A percentile compares a stretch with the other conserved stretches of the same genome.
Evolutionary conservation across 2,888 invertebrate genomes (phyloP).

Genomic region (Standfussiana lucernea): DNA sequence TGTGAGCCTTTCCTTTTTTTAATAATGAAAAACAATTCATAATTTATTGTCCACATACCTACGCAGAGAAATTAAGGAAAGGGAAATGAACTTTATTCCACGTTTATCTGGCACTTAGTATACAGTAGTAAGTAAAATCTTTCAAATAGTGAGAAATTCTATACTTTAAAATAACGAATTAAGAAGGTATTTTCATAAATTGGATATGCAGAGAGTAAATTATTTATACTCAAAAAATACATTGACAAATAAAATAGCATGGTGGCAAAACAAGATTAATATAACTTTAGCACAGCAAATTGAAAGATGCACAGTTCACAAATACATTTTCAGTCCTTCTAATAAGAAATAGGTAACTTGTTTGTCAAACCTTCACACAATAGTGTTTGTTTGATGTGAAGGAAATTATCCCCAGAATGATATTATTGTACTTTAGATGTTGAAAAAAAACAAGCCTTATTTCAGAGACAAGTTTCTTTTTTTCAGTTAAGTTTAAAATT

Average conservation of each 20-base stretch:
- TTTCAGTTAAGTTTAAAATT: background rate
- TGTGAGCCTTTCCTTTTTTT: too few species aligned
- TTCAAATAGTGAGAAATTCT: background rate
- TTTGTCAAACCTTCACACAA: background rate
- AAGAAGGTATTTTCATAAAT: background rate
- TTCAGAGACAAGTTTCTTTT: background rate
- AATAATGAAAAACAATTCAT: too few species aligned
- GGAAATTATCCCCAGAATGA: background rate
- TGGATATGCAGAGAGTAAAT: background rate
- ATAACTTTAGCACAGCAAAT: slow-evolving; percentile 32
- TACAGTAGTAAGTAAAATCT: background rate
- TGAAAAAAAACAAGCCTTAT: background rate
- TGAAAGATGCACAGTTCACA: background rate
- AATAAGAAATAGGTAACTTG: background rate
- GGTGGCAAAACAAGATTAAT: background rate
- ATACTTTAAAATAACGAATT: slow-evolving; percentile 6
- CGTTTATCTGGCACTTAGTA: too few species aligned
- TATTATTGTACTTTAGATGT: background rate
- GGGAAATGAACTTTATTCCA: too few species aligned
- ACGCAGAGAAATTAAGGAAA: too few species aligned
- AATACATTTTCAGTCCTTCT: background rate
- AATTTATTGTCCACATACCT: too few species aligned
- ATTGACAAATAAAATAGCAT: background rate
- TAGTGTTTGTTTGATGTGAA: background rate
- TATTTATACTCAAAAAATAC: background rate